Percentiles rank a stretch among this genome's conserved stretches.
phyloP scores from a whole-genome alignment of 2,113 vertebrate species.

The Scartelaos histophorus region DNA sequence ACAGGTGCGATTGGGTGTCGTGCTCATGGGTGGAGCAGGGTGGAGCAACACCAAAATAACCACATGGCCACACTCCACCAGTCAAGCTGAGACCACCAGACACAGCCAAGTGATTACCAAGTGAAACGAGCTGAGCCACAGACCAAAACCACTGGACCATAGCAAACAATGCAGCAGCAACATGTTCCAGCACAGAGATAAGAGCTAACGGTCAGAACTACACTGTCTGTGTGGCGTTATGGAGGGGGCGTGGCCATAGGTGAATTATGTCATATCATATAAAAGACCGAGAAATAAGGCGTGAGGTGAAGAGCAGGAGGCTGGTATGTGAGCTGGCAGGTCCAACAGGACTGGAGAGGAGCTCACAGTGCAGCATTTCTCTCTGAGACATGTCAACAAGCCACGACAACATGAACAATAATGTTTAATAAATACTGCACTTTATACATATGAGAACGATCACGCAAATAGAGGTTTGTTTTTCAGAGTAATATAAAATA shows the following conservation, averaged over 20 bases:
- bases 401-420: background rate
- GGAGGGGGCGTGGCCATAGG: background rate
- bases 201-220: background rate
- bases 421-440: no score
- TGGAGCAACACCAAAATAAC: slow-evolving; percentile 55
- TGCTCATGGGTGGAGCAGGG: slow-evolving; percentile 40
- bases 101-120: slow-evolving; percentile 27
- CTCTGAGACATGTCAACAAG: slow-evolving; percentile 21
- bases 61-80: slow-evolving; percentile 46
- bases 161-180: slow-evolving; percentile 2
- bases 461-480: background rate
- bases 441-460: background rate
- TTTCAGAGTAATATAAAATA: background rate
- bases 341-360: slow-evolving; percentile 34
- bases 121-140: slow-evolving; percentile 23
- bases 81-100: slow-evolving; percentile 40
- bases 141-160: background rate
- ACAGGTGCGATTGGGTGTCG: slow-evolving; percentile 49
- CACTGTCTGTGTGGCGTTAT: background rate
- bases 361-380: slow-evolving; percentile 21
- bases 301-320: background rate
- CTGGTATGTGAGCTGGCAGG: slow-evolving; percentile 56
- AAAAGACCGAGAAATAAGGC: background rate
- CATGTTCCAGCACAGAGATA: background rate
- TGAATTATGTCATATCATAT: background rate